These are phyloP conservation scores for Andricus grossulariae DNA, from an alignment of 1,140 invertebrate genomes.

Conservation along the genomic window DNA sequence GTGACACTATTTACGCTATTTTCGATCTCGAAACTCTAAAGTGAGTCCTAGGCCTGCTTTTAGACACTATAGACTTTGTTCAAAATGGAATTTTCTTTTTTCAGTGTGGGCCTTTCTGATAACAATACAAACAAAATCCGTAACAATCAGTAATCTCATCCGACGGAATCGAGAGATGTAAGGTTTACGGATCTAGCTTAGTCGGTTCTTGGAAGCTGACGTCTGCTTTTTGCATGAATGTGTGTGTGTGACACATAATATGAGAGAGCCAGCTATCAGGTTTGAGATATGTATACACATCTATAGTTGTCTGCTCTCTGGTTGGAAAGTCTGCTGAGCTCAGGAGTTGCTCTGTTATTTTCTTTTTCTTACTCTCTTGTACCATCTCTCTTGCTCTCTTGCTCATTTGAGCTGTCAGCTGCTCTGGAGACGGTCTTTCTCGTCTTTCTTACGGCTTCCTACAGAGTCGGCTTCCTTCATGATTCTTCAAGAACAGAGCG, in stretches of 20 bases:
- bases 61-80: no score
- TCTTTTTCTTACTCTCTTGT: not conserved
- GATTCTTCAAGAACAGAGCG: not conserved
- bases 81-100: no score
- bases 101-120: not conserved
- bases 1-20: no score
- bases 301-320: not conserved
- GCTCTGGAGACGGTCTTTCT: conserved; percentile 8
- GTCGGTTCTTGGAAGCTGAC: conserved; percentile 11
- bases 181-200: conserved; percentile 1
- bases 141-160: conserved; percentile 4
- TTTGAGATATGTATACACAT: not conserved
- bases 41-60: no score
- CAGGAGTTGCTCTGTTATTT: conserved; percentile 25
- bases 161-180: not conserved
- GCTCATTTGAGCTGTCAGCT: conserved; percentile 14
- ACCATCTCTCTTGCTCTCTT: not conserved
- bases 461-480: not conserved
- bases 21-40: no score
- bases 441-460: conserved; percentile 28
- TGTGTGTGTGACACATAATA: conserved; percentile 14
- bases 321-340: conserved; percentile 24
- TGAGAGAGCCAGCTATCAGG: not conserved
- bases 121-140: not conserved
- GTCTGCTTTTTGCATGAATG: conserved; percentile 1